Conservation (phyloP, 2,113 vertebrate species). For the Aldabrachelys gigantea region DNA sequence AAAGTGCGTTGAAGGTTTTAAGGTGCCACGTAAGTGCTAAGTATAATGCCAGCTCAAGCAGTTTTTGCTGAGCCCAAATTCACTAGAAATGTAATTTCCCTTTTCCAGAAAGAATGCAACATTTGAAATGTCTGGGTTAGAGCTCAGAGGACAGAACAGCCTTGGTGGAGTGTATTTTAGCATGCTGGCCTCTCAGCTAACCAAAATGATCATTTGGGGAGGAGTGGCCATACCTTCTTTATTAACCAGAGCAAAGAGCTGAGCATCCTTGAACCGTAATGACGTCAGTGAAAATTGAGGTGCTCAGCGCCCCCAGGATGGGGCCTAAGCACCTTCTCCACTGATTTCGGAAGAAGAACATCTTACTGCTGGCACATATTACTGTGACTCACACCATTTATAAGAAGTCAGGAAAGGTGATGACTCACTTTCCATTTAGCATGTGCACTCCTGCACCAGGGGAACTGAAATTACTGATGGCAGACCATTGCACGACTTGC, state of each 20-base stretch:
- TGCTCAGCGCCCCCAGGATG: background rate
- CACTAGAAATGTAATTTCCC: background rate
- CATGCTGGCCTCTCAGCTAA: background rate
- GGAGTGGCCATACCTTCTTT: background rate
- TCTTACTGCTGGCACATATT: background rate
- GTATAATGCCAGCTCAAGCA: too few species aligned
- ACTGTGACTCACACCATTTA: background rate
- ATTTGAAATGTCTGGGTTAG: background rate
- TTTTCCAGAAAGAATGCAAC: background rate
- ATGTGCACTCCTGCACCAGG: fast-evolving
- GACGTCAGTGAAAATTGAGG: background rate
- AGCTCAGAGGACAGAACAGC: background rate
- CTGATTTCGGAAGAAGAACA: background rate
- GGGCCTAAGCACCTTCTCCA: background rate
- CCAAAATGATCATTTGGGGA: background rate
- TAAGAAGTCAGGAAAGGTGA: background rate
- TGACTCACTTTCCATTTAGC: background rate
- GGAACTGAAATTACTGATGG: background rate
- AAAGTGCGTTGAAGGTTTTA: too few species aligned
- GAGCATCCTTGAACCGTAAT: background rate
- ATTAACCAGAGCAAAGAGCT: background rate
- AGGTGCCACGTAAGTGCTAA: too few species aligned
- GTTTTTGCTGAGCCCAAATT: too few species aligned
- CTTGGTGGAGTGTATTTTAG: background rate
- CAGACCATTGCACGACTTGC: background rate